These are phyloP conservation scores for Hydropsyche tenuis DNA, from an alignment of 1,140 invertebrate genomes.

Conservation along the genomic window DNA sequence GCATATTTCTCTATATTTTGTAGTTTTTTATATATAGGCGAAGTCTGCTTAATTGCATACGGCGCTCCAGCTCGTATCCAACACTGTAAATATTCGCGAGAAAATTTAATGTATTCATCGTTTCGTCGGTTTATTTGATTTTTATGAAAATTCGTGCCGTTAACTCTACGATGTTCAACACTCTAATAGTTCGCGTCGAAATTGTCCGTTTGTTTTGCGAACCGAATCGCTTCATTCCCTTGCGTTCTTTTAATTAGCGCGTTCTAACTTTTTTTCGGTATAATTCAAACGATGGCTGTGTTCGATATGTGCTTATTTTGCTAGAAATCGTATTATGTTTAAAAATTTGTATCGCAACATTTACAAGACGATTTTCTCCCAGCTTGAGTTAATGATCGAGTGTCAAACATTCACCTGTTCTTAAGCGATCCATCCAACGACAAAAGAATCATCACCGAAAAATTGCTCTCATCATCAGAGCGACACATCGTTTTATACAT, in stretches of 20 bases:
- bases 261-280: too few species aligned
- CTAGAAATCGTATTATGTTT: too few species aligned
- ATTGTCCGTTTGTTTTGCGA: conserved; percentile 12
- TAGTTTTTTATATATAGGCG: not conserved
- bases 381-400: conserved; percentile 40
- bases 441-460: conserved; percentile 43
- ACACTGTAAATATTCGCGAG: conserved; percentile 4
- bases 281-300: too few species aligned
- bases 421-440: conserved; percentile 40
- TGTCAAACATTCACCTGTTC: conserved; percentile 41
- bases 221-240: conserved; percentile 17
- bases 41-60: conserved; percentile 7
- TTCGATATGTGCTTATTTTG: too few species aligned
- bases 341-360: not conserved
- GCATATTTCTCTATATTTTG: too few species aligned
- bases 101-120: conserved; percentile 17
- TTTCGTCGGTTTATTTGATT: conserved; percentile 5
- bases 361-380: conserved; percentile 33
- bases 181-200: conserved; percentile 6
- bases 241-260: not conserved
- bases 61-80: not conserved
- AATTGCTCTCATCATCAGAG: conserved; percentile 42
- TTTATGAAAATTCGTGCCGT: conserved; percentile 14
- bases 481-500: conserved; percentile 37
- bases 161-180: conserved; percentile 3